Base-by-base conservation (phyloP, 2,113 vertebrate species). In the Loxodonta africana region DNA sequence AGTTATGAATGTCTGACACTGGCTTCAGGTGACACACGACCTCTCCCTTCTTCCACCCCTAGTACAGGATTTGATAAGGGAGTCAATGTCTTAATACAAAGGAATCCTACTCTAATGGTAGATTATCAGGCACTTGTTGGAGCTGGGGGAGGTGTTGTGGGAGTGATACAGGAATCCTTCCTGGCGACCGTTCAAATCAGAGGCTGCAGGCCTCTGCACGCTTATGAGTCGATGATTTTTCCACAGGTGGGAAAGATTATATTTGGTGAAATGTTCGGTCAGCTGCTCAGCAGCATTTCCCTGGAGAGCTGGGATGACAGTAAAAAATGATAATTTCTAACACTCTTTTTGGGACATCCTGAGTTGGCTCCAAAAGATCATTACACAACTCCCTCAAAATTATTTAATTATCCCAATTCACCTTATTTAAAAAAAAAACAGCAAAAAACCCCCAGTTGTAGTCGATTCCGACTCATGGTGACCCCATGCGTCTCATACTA, bases 291-390 rank as follows among this genome's bases (percentile, higher is more conserved):
- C 80, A 67, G 69, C 82, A 74, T 95, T 91, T 94, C 53, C 37
- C 53, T 67, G 46, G n/a, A 57, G 76, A 65, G 37, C 62, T 80
- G 44, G 37, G 28, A 60, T 67, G 92, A 41, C 67, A 51, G 33
- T 91, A 73, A 95, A 95, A 88, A 83, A 71, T 14, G 89, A 81
- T 63, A 41, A 48, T 90, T 86, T 76, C n/a, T 81, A 89, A 8
- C 93, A 73, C 44, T 65, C 9, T 62, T 89, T 92, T 28, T 10
- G 73, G 48, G 71, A 91, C 30, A 84, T 63, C 28, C 48, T n/a
- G 41, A 11, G 30, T 74, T 83, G 81, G 60, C 2, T 90, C 15
- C 37, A 88, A 90, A 91, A 44, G 63, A 69, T 11, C 30, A 90
- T 57, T 87, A 18, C n/a, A 51, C 5, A 44, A 74, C 51, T 17